Evolutionary conservation across 2,113 vertebrate genomes (phyloP).

Genomic region (Xyliphius kryptos): DNA sequence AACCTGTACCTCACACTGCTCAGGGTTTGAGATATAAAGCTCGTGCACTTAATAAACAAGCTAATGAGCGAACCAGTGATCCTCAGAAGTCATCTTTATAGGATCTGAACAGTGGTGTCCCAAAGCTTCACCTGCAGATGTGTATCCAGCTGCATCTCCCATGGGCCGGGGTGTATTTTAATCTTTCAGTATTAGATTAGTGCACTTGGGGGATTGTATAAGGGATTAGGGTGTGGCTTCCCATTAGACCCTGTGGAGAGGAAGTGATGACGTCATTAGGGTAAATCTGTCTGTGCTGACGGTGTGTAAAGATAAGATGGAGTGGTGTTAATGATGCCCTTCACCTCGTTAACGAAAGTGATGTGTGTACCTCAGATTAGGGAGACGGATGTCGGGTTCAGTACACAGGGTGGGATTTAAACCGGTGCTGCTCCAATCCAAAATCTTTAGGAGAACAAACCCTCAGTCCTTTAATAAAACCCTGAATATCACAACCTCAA

Average conservation of each 20-base stretch:
- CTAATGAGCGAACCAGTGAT: no score
- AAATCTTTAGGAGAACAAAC: no score
- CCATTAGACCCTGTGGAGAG: background rate
- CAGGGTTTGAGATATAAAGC: no score
- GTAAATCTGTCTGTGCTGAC: background rate
- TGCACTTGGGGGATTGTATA: slow-evolving; percentile 14
- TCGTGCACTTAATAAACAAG: no score
- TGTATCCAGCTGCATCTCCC: background rate
- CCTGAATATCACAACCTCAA: no score
- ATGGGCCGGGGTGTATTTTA: slow-evolving; percentile 9
- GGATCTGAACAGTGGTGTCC: no score
- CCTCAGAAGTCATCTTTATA: no score
- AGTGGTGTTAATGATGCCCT: background rate
- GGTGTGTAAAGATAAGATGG: background rate
- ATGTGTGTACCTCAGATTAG: background rate
- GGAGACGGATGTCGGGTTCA: background rate
- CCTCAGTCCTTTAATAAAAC: no score
- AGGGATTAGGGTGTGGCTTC: slow-evolving; percentile 23
- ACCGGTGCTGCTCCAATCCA: no score
- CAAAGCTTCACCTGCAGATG: background rate
- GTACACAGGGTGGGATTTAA: no score
- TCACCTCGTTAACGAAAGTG: background rate
- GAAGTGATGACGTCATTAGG: slow-evolving; percentile 8
- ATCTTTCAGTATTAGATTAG: slow-evolving; percentile 26
- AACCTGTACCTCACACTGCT: background rate